phyloP scores from a whole-genome alignment of 2,888 invertebrate genomes.

The Perizoma flavofasciatum region DNA sequence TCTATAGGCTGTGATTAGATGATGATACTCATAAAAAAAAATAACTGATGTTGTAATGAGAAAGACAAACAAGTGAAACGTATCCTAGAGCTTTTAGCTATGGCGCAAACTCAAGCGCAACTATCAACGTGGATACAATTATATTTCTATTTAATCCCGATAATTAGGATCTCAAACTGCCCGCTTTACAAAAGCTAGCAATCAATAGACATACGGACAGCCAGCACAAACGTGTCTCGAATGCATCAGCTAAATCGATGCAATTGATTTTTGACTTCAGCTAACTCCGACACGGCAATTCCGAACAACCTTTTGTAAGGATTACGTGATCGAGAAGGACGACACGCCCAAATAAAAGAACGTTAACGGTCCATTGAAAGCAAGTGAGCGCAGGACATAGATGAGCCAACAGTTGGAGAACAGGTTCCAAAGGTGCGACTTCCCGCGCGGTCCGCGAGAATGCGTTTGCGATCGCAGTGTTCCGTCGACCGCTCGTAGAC shows the following conservation, averaged over 20 bases:
- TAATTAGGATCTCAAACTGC: conserved; percentile 18
- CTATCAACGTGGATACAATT: not conserved
- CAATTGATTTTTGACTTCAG: conserved; percentile 33
- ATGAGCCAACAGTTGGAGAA: conserved; percentile 56
- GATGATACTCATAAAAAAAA: not conserved
- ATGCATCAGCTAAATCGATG: conserved; percentile 49
- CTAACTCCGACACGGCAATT: conserved; percentile 38
- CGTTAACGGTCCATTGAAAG: conserved; percentile 83
- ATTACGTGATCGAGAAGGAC: conserved; percentile 69
- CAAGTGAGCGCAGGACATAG: conserved; percentile 62
- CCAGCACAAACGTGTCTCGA: conserved; percentile 57
- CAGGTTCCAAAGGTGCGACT: conserved; percentile 69
- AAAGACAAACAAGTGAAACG: not conserved
- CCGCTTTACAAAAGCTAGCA: conserved; percentile 7
- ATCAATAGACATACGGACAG: conserved; percentile 59
- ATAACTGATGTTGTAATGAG: not conserved
- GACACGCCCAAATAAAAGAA: conserved; percentile 65
- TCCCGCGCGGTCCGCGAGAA: conserved; percentile 66
- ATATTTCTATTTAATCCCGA: conserved; percentile 6
- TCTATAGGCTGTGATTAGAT: too few species aligned
- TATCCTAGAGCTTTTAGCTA: not conserved
- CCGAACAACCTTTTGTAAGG: conserved; percentile 38
- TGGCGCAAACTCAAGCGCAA: not conserved
- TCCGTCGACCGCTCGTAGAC: conserved; percentile 69
- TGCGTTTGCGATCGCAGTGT: conserved; percentile 65